Evolutionary conservation across 2,888 invertebrate species (phyloP).

Genomic region (Hyppa rectilinea): DNA sequence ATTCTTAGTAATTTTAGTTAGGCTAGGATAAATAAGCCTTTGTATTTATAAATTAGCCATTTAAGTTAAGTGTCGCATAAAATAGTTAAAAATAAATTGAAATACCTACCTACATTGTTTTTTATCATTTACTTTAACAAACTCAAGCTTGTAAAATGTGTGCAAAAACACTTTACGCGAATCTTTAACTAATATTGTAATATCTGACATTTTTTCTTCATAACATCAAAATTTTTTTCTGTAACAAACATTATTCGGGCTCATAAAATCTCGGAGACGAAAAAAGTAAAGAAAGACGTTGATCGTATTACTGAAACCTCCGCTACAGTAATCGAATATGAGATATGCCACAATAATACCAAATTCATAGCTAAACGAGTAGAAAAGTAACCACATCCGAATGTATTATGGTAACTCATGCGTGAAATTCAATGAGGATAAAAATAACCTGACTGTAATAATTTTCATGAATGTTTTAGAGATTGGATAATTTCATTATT

Average conservation of each 20-base stretch:
- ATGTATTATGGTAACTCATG: constrained; percentile 39
- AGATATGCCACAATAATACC: constrained; percentile 49
- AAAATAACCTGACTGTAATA: constrained; percentile 40
- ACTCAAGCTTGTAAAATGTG: neutral
- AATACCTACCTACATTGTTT: neutral
- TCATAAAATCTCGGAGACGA: constrained; percentile 38
- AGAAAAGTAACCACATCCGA: constrained; percentile 54
- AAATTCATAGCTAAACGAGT: constrained; percentile 48
- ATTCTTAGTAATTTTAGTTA: too few relatives aligned
- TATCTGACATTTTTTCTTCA: constrained; percentile 18
- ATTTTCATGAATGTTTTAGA: constrained; percentile 37
- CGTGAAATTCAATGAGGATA: constrained; percentile 42
- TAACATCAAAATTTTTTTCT: constrained; percentile 22
- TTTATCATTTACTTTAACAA: neutral
- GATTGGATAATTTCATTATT: constrained; percentile 1
- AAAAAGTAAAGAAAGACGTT: constrained; percentile 46
- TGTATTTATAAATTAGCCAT: too few relatives aligned
- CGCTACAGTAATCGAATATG: constrained; percentile 47
- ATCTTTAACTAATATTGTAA: constrained; percentile 10
- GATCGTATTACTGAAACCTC: constrained; percentile 51
- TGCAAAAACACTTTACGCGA: neutral
- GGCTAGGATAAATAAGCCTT: too few relatives aligned
- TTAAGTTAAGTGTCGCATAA: too few relatives aligned
- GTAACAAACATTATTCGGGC: constrained; percentile 31
- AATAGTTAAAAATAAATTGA: neutral